phyloP scores from a whole-genome alignment of 2,113 vertebrate species.

The Seriola dumerili region DNA sequence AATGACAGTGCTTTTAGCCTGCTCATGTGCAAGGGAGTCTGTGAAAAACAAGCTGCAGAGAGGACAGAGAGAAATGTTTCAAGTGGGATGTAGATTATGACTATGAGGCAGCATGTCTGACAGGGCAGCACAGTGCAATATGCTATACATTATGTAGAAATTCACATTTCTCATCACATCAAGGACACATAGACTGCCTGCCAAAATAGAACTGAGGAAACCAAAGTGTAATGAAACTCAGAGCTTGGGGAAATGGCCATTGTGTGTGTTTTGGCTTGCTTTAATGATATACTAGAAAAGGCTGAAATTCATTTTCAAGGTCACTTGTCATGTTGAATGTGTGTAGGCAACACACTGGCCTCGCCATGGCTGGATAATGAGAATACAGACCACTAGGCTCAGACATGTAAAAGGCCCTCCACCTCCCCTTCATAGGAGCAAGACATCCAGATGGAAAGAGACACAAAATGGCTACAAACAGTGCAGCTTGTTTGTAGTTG shows the following conservation, averaged over 20 bases:
- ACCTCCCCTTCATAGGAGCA: neutral
- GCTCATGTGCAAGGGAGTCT: constrained; percentile 63
- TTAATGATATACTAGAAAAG: constrained; percentile 42
- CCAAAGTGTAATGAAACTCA: constrained; percentile 64
- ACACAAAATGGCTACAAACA: neutral
- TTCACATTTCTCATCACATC: constrained; percentile 69
- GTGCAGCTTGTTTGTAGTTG: neutral
- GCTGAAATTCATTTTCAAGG: constrained; percentile 69
- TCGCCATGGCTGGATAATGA: constrained; percentile 11
- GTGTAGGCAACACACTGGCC: constrained; percentile 10
- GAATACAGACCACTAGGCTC: constrained; percentile 10
- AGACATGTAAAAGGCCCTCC: neutral
- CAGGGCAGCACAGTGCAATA: constrained; percentile 19
- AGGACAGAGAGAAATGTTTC: constrained; percentile 63
- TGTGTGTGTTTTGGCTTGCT: constrained; percentile 61
- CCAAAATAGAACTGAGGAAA: constrained; percentile 65
- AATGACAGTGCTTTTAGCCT: constrained; percentile 79
- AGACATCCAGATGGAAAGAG: neutral
- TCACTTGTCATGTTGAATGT: constrained; percentile 52
- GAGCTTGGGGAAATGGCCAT: constrained; percentile 62
- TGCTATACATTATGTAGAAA: constrained; percentile 39
- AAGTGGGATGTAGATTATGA: constrained; percentile 71
- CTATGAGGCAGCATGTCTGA: constrained; percentile 41
- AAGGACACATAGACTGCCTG: constrained; percentile 63
- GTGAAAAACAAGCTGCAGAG: constrained; percentile 57